These are phyloP conservation scores for Periophthalmus modestus DNA, from an alignment of 2,113 vertebrate genomes.

Conservation along the genomic window DNA sequence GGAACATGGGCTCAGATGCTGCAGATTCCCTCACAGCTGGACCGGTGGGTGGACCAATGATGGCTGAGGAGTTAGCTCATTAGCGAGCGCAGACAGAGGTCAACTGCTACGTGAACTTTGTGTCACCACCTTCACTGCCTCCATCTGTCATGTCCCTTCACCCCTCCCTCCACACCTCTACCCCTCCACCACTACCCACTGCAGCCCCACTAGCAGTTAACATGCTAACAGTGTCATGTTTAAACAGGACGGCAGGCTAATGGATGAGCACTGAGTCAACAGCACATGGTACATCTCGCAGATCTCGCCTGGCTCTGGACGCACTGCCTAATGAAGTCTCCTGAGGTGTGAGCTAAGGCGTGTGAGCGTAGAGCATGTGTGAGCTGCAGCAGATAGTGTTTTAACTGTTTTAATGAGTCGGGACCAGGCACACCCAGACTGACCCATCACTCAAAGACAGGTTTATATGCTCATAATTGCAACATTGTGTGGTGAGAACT, in stretches of 20 bases:
- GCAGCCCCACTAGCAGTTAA: not conserved
- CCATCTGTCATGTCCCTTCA: conserved; percentile 41
- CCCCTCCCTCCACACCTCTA: not conserved
- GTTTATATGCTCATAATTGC: not conserved
- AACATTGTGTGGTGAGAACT: no score
- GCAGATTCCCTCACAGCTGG: not conserved
- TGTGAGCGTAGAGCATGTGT: not conserved
- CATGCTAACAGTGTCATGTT: not conserved
- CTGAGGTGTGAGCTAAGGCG: not conserved
- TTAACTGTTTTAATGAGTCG: not conserved
- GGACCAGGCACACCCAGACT: not conserved
- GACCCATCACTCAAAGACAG: not conserved
- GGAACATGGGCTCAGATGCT: not conserved
- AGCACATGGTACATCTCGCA: not conserved
- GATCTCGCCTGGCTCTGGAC: not conserved
- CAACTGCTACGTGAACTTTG: conserved; percentile 51
- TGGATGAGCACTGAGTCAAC: conserved; percentile 1
- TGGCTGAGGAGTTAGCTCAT: conserved; percentile 40
- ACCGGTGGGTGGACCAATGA: not conserved
- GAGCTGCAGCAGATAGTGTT: not conserved
- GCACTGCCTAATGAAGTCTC: not conserved
- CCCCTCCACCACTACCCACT: not conserved
- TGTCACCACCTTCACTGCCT: conserved; percentile 48
- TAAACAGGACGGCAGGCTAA: not conserved
- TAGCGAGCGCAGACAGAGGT: conserved; percentile 52